phyloP scores from a whole-genome alignment of 2,797 vertebrate species.

The Sebastes ruberrimus region DNA sequence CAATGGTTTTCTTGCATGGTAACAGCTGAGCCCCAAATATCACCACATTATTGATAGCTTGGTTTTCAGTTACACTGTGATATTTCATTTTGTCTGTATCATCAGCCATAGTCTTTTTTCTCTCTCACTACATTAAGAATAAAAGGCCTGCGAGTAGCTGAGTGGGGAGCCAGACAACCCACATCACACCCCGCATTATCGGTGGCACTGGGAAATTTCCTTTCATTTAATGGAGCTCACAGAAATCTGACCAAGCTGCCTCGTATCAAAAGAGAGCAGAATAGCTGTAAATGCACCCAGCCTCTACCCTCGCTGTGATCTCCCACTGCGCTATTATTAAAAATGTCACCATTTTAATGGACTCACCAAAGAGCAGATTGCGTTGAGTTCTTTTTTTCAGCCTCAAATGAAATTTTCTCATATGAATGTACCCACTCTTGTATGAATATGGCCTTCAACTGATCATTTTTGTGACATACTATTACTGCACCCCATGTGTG shows the following conservation, averaged over 20 bases:
- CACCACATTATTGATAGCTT: neutral
- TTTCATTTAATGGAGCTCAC: slow-evolving; percentile 60
- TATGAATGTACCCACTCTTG: slow-evolving; percentile 15
- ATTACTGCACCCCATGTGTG: neutral
- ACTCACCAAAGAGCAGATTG: slow-evolving; percentile 62
- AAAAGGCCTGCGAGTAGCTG: slow-evolving; percentile 12
- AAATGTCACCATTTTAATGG: slow-evolving; percentile 72
- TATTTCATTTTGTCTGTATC: slow-evolving; percentile 12
- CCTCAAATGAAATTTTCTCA: slow-evolving; percentile 43
- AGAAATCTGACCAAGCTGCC: slow-evolving; percentile 41
- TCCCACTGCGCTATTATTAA: slow-evolving; percentile 68
- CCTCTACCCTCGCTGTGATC: slow-evolving; percentile 55
- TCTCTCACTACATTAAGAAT: slow-evolving; percentile 9
- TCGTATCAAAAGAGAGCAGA: slow-evolving; percentile 53
- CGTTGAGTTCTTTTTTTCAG: slow-evolving; percentile 16
- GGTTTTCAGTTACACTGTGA: neutral
- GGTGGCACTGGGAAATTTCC: slow-evolving; percentile 41
- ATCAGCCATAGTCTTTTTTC: neutral
- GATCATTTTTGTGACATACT: slow-evolving; percentile 20
- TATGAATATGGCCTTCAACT: slow-evolving; percentile 32
- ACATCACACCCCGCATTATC: slow-evolving; percentile 39
- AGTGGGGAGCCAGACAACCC: slow-evolving; percentile 13
- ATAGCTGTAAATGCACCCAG: slow-evolving; percentile 48
- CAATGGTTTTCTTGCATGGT: neutral
- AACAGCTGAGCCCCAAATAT: neutral